These are phyloP conservation scores for Serilophus lunatus DNA, from an alignment of 2,113 vertebrate genomes.

Conservation along the genomic window DNA sequence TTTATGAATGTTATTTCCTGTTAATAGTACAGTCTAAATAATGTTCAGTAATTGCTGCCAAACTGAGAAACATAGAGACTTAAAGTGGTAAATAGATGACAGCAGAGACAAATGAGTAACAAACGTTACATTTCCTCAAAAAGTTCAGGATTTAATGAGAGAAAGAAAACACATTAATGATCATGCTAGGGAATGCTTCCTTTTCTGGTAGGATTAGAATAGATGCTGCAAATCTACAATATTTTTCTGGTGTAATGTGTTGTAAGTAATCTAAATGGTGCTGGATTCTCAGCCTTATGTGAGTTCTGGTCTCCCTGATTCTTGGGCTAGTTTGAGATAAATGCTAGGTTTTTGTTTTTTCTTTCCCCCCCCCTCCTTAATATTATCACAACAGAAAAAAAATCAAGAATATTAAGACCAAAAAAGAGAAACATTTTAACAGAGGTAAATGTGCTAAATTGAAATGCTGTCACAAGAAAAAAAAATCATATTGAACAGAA, in stretches of 20 bases:
- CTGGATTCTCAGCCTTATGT: background rate
- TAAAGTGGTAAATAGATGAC: background rate
- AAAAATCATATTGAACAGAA: no score
- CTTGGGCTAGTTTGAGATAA: background rate
- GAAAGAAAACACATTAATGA: background rate
- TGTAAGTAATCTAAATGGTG: background rate
- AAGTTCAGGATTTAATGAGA: background rate
- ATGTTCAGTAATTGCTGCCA: background rate
- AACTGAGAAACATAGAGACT: background rate
- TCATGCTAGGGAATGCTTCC: background rate
- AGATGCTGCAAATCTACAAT: background rate
- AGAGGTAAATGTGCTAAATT: background rate
- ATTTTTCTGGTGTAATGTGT: background rate
- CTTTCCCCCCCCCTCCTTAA: no score
- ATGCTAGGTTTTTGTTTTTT: no score
- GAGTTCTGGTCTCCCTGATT: background rate
- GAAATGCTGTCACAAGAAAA: background rate
- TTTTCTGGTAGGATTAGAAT: background rate
- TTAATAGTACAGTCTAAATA: slow-evolving; percentile 1
- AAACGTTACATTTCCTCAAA: background rate
- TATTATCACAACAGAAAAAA: no score
- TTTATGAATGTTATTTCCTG: slow-evolving; percentile 16
- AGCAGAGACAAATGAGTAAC: background rate
- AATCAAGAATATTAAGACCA: background rate
- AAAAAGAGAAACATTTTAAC: background rate